phyloP scores from a whole-genome alignment of 1,140 invertebrate species.

The Plectrocnemia conspersa region DNA sequence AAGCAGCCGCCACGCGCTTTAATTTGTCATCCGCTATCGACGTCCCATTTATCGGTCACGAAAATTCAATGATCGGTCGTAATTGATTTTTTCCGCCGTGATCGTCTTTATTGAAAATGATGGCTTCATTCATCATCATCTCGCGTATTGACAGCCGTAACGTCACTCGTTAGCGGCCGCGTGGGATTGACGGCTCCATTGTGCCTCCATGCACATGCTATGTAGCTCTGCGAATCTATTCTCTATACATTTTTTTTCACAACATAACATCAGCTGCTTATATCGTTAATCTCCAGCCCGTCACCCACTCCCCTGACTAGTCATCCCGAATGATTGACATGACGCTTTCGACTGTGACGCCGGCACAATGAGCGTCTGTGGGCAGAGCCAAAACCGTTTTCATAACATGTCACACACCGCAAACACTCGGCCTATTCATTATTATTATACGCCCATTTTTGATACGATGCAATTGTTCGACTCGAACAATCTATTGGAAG shows the following conservation, averaged over 20 bases:
- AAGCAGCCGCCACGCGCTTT: background rate
- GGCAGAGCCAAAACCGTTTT: too few species aligned
- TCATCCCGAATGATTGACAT: background rate
- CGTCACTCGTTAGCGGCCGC: conserved; percentile 15
- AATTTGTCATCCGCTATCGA: background rate
- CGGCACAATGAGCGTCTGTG: background rate
- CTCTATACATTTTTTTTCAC: background rate
- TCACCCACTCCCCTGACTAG: background rate
- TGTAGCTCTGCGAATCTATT: too few species aligned
- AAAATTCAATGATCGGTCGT: background rate
- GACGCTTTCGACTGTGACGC: background rate
- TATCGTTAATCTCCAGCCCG: background rate
- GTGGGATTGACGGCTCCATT: conserved; percentile 15
- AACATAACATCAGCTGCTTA: background rate
- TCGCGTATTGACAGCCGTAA: conserved; percentile 9
- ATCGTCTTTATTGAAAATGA: conserved; percentile 18
- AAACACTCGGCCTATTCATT: too few species aligned
- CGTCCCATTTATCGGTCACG: background rate
- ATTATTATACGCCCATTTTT: too few species aligned
- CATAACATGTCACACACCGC: too few species aligned
- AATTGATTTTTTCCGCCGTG: background rate
- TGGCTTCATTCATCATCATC: conserved; percentile 16
- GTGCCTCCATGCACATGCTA: conserved; percentile 2
- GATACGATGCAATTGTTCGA: too few species aligned
- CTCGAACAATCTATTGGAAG: too few species aligned